A percentile compares a stretch with the other conserved stretches of the same genome.
Conservation (phyloP, 2,797 vertebrate species). For the Threskiornis aethiopicus region DNA sequence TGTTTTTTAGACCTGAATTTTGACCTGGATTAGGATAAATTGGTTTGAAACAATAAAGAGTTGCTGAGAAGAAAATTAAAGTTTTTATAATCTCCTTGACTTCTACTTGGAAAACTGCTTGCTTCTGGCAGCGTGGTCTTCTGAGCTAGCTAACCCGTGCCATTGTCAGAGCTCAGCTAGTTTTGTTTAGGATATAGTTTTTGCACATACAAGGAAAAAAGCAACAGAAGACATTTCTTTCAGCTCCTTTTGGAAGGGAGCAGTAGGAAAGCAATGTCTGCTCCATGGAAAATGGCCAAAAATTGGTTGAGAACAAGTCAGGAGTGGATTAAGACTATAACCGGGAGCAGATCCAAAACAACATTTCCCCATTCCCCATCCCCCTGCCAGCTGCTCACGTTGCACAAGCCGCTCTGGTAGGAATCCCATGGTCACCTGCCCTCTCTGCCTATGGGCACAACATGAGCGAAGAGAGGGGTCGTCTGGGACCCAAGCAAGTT, state of each 20-base stretch:
- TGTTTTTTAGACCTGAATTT: background rate
- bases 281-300: slow-evolving; percentile 25
- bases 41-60: background rate
- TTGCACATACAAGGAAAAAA: slow-evolving; percentile 52
- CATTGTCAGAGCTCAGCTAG: background rate
- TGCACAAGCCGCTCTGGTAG: background rate
- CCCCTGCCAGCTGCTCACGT: background rate
- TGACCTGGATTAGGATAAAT: background rate
- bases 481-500: background rate
- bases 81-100: background rate
- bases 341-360: slow-evolving; percentile 22
- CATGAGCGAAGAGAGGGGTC: background rate
- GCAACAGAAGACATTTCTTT: slow-evolving; percentile 14
- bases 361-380: background rate
- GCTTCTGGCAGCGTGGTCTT: background rate
- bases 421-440: background rate
- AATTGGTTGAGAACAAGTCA: slow-evolving; percentile 25
- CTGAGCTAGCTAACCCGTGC: background rate
- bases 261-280: slow-evolving; percentile 7
- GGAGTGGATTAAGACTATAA: slow-evolving; percentile 25
- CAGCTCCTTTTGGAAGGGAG: slow-evolving; percentile 26
- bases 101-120: background rate
- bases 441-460: background rate
- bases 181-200: slow-evolving; percentile 2
- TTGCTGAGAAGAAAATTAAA: background rate